A percentile compares a stretch with the other conserved stretches of the same genome.
These are phyloP conservation scores for Sphenopsis melanotis DNA, from an alignment of 2,797 vertebrate genomes.

Conservation along the genomic window DNA sequence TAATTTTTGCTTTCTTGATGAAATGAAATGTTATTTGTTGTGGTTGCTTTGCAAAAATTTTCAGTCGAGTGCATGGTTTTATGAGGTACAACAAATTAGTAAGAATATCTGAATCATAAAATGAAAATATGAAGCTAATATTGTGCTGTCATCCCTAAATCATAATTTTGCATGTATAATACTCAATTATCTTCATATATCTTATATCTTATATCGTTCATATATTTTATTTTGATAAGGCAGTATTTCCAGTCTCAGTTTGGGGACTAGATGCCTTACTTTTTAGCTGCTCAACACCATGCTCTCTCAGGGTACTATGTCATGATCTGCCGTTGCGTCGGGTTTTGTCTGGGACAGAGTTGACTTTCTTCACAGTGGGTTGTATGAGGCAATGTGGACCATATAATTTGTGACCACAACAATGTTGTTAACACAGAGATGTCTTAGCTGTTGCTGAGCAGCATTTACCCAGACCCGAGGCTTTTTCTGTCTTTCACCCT, in stretches of 20 bases:
- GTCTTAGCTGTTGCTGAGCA: background rate
- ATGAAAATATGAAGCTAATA: background rate
- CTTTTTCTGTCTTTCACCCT: background rate
- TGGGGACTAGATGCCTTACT: background rate
- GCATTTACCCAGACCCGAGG: background rate
- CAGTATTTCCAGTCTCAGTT: background rate
- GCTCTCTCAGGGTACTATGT: background rate
- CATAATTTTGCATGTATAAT: background rate
- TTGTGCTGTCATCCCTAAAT: background rate
- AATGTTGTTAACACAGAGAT: background rate
- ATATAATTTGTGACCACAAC: background rate
- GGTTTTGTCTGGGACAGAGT: background rate
- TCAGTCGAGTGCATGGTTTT: background rate
- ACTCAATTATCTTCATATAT: background rate
- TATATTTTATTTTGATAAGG: background rate
- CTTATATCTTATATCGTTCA: no score
- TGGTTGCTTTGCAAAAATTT: background rate
- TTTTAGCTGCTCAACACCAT: background rate
- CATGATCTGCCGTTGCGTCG: background rate
- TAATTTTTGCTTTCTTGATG: background rate
- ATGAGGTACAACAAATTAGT: background rate
- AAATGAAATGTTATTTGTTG: background rate
- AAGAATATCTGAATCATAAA: background rate
- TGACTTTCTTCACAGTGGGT: background rate
- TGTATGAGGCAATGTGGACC: fast-evolving